Conservation (phyloP, 1,140 invertebrate species). For the Contarinia nasturtii region DNA sequence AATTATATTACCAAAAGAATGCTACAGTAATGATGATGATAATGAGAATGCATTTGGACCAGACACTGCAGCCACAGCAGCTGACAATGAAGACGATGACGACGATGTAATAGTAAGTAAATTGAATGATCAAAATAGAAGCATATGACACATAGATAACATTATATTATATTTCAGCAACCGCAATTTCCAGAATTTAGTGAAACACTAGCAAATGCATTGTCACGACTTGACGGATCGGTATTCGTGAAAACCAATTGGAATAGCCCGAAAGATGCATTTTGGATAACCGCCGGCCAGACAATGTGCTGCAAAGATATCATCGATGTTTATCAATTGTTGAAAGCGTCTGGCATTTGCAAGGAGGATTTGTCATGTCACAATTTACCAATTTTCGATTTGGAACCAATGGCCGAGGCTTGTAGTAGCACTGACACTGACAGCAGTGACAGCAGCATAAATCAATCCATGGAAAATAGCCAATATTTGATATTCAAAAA, state of each 20-base stretch:
- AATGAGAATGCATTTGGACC: constrained; percentile 14
- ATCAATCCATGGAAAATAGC: neutral
- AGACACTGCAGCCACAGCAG: constrained; percentile 18
- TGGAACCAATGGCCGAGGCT: neutral
- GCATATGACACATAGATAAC: no score
- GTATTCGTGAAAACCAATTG: constrained; percentile 50
- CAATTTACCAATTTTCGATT: constrained; percentile 8
- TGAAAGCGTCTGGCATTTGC: constrained; percentile 46
- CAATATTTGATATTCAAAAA: constrained; percentile 33
- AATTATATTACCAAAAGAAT: constrained; percentile 30
- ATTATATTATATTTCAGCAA: constrained; percentile 6
- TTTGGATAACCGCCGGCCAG: constrained; percentile 40
- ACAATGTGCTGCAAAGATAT: constrained; percentile 36
- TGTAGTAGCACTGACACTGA: constrained; percentile 5
- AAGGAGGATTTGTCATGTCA: constrained; percentile 32
- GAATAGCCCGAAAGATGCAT: constrained; percentile 37
- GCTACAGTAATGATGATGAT: constrained; percentile 9
- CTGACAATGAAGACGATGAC: constrained; percentile 13
- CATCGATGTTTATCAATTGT: constrained; percentile 40
- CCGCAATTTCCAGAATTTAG: constrained; percentile 34
- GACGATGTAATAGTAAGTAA: constrained; percentile 13
- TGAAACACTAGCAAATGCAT: constrained; percentile 25
- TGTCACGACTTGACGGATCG: constrained; percentile 26
- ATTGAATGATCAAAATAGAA: no score
- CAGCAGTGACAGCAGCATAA: constrained; percentile 8